Percentiles rank a stretch among this genome's conserved stretches.
phyloP scores from a whole-genome alignment of 2,113 vertebrate species.

The Mus musculus region DNA sequence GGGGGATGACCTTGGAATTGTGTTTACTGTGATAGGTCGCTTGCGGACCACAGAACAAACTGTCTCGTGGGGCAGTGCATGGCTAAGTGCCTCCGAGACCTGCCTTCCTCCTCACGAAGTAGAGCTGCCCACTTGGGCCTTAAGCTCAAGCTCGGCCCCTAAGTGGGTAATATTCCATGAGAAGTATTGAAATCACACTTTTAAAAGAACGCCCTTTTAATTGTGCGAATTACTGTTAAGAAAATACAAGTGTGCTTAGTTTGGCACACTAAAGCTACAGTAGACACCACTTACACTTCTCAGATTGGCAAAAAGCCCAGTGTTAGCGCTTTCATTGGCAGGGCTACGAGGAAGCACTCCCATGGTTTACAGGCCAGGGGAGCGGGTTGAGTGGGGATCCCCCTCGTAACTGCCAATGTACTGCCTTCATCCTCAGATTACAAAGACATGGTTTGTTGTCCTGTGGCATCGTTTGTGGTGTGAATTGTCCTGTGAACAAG shows the following conservation, averaged over 20 bases:
- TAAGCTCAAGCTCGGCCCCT: neutral
- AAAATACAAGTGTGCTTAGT: constrained; percentile 9
- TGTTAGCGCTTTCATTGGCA: neutral
- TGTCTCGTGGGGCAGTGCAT: neutral
- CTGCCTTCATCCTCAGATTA: neutral
- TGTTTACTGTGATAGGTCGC: neutral
- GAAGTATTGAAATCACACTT: constrained; percentile 8
- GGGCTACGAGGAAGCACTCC: neutral
- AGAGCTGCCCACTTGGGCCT: neutral
- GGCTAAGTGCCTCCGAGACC: neutral
- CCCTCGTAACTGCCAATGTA: neutral
- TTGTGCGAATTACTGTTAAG: constrained; percentile 28
- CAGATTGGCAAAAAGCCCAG: neutral
- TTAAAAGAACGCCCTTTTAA: neutral
- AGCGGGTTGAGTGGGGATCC: neutral
- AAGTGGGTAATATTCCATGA: neutral
- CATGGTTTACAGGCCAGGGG: neutral
- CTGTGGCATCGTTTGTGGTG: neutral
- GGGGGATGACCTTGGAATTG: neutral
- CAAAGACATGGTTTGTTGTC: neutral
- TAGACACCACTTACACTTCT: neutral
- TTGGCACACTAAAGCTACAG: neutral
- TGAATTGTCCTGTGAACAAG: neutral
- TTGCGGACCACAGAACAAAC: neutral
- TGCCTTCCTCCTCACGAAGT: neutral